Conservation (phyloP, 2,797 vertebrate species). For the Acipenser ruthenus region DNA sequence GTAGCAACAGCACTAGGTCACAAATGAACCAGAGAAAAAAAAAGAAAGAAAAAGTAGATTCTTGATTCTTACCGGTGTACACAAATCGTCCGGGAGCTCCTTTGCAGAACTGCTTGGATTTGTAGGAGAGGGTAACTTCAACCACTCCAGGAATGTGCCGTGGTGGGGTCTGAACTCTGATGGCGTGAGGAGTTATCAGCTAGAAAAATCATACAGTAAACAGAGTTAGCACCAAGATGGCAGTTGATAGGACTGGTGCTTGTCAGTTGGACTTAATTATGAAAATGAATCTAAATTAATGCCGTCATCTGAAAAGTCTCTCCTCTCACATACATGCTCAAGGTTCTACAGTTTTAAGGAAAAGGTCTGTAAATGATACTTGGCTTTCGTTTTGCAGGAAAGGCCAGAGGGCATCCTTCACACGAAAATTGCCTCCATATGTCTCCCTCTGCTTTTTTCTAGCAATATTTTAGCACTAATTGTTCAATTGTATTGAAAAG, state of each 20-base stretch:
- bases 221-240: conserved; percentile 33
- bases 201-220: conserved; percentile 53
- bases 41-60: no score
- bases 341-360: conserved; percentile 36
- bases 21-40: conserved; percentile 24
- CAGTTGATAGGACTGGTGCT: conserved; percentile 30
- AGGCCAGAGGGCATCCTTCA: conserved; percentile 73
- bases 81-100: conserved; percentile 95
- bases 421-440: conserved; percentile 78
- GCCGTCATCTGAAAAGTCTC: conserved; percentile 32
- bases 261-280: conserved; percentile 40
- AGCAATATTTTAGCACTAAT: conserved; percentile 65
- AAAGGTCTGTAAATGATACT: conserved; percentile 59
- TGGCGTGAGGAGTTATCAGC: conserved; percentile 98
- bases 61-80: conserved; percentile 80
- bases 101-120: conserved; percentile 99
- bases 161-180: conserved; percentile 95
- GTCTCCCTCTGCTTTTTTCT: conserved; percentile 53
- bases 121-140: conserved; percentile 98
- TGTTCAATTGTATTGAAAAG: conserved; percentile 58
- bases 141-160: conserved; percentile 97
- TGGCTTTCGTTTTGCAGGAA: conserved; percentile 62
- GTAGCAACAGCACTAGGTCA: conserved; percentile 12
- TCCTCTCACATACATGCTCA: conserved; percentile 26
- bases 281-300: conserved; percentile 41